Evolutionary conservation across 2,888 invertebrate species (phyloP), one percentile per base, ranked within the genome.

Genomic region (Mythimna albipuncta): DNA sequence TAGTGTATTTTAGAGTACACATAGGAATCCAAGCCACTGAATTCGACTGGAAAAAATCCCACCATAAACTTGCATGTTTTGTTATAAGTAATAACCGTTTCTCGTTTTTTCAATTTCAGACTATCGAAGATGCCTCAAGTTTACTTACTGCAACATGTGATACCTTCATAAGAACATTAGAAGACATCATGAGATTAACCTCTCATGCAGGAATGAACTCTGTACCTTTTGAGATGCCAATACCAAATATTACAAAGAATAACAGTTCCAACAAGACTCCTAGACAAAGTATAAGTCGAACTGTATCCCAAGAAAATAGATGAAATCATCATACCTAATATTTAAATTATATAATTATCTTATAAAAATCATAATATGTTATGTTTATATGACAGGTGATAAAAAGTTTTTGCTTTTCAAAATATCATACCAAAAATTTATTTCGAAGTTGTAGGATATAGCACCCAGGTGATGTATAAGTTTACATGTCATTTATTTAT

Each of bases 141-240:
- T 95, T 98, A 81, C 93, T 98, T 54, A 97, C 97, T 76, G 98
- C 97, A 58, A 98, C 98, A 67, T 98, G 98, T 96, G 98, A 98
- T 94, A 98, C 98, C 50, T 98, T 98, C 92, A 98, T 98, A 82
- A 97, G 97, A 90, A 98, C 98, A 35, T 95, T 98, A 85, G 98
- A 98, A 93, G 98, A 98, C 85, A 98, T 98, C 86, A 98, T 98
- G 97, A 97, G 97, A 90, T 90, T 97, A 66, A 95, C 97, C 38
- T 96, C 96, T 62, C 89, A 85, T 72, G 83, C 89, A 55, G 89
- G 89, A 75, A 83, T 77, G 32, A 90, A 88, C 81, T 75, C 87
- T 75, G 65, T 72, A 73, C 83, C 92, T 32, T 95, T 91, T 79
- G 96, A 96, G 87, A 94, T 94, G 91, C 93, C 93, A 21, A 73